Evolutionary conservation across 2,797 vertebrate species (phyloP), one percentile per base, ranked within the genome.

Genomic region (Phylloscopus collybita): DNA sequence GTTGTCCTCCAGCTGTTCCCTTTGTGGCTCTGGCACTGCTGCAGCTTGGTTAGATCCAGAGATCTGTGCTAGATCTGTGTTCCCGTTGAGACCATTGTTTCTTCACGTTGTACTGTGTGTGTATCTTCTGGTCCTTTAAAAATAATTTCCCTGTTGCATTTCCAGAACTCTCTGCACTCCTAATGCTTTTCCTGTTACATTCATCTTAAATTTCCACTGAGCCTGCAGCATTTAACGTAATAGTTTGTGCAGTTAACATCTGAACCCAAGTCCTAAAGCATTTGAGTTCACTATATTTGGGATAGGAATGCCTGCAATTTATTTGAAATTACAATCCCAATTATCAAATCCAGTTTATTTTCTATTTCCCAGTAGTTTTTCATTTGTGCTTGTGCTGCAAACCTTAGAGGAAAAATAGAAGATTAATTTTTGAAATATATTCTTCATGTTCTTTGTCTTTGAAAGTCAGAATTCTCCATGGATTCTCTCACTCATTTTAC

Each of bases 341-440:
- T 90, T 88, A 91, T 88, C 57, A 80, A 86, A 80, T 92, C 27
- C 69, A 40, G 53, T 57, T 80, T 84, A 84, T 84, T 91, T 88
- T 40, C 36, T 50, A 8, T 73, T 84, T 86, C 57, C 29, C 25
- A 29, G 15, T 25, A 40, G 42, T 44, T 89, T 79, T 74, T 61
- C 2, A 17, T 74, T 19, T 59, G 67, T 62, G 53, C 17, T 84
- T 45, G 7, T 27, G 44, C 60, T 80, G 54, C 47, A 89, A 75
- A 81, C 40, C 22, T 66, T 65, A 65, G 38, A 90, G 45, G 47
- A 75, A 80, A 82, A 59, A 45, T 2, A 78, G 44, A 60, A 88
- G 38, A 70, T 60, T 56, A 71, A 60, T 75, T 86, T 88, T 79
- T 66, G 44, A 88, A 94, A 72, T 36, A 57, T 23, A 2, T 23